Evolutionary conservation across 2,888 invertebrate genomes (phyloP).

Genomic region (Andrena chrysosceles): DNA sequence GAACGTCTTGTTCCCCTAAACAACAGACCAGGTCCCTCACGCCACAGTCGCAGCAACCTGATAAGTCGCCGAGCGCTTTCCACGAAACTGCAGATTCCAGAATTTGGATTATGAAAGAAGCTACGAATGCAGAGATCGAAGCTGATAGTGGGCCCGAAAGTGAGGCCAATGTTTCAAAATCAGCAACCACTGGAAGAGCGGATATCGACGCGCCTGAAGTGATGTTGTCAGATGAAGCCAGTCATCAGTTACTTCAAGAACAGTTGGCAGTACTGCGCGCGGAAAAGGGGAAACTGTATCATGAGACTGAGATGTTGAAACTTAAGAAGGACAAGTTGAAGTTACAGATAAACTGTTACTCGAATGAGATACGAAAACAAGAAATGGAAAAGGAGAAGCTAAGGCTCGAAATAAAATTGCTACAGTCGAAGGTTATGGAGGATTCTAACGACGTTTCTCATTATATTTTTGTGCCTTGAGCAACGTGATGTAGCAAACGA

Average conservation of each 20-base stretch:
- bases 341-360: conserved; percentile 78
- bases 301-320: conserved; percentile 82
- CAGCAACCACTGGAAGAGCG: conserved; percentile 41
- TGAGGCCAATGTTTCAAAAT: conserved; percentile 60
- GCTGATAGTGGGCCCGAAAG: conserved; percentile 74
- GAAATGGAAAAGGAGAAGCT: conserved; percentile 82
- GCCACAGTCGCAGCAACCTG: conserved; percentile 60
- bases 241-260: conserved; percentile 79
- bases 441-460: conserved; percentile 81
- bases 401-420: conserved; percentile 80
- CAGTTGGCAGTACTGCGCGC: conserved; percentile 81
- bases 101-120: conserved; percentile 79
- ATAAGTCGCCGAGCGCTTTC: conserved; percentile 70
- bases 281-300: conserved; percentile 79
- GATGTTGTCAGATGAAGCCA: conserved; percentile 77
- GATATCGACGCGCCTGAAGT: conserved; percentile 66
- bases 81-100: conserved; percentile 74
- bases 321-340: conserved; percentile 85
- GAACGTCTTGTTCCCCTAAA: conserved; percentile 57
- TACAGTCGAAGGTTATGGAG: conserved; percentile 81
- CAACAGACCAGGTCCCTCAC: conserved; percentile 63
- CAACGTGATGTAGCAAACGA: background rate
- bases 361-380: conserved; percentile 78
- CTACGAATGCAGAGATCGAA: conserved; percentile 69
- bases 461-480: conserved; percentile 82